Conservation (phyloP, 37 sponge, comb jelly and placozoan genomes). For the Ianthella basta region DNA sequence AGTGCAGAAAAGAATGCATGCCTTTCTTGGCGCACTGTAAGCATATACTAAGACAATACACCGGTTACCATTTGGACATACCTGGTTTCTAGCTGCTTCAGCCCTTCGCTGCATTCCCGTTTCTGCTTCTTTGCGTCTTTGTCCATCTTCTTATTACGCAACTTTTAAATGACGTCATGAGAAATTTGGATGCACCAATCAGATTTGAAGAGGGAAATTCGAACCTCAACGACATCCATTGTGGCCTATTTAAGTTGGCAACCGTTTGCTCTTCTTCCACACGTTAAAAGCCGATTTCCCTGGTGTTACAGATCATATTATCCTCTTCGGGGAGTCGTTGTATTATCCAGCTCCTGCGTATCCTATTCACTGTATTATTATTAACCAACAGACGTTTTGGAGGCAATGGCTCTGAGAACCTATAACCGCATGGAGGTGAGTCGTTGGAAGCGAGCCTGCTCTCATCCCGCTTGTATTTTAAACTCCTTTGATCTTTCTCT, state of each 20-base stretch:
- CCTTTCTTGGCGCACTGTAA: too few relatives aligned
- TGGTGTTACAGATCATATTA: too few relatives aligned
- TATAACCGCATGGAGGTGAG: neutral
- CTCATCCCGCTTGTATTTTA: too few relatives aligned
- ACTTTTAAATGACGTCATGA: neutral
- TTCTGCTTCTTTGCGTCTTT: conserved; percentile 17
- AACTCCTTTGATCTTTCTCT: too few relatives aligned
- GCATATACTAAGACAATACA: too few relatives aligned
- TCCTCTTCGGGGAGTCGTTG: neutral
- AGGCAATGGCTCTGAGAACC: conserved; percentile 16
- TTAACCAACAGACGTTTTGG: too few relatives aligned
- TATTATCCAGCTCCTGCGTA: neutral
- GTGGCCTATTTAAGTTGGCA: too few relatives aligned
- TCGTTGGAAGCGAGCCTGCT: neutral
- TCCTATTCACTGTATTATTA: too few relatives aligned
- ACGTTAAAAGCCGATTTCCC: too few relatives aligned
- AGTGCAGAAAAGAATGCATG: too few relatives aligned
- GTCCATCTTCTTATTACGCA: conserved; percentile 23
- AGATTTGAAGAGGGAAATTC: neutral
- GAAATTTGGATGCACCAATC: conserved; percentile 6
- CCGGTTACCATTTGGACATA: neutral
- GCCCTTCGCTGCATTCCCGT: conserved; percentile 10
- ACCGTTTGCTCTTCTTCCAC: too few relatives aligned
- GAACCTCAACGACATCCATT: neutral
- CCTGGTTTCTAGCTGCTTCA: conserved; percentile 30